Percentiles rank a stretch among this genome's conserved stretches.
Conservation (phyloP, 2,113 vertebrate genomes). For the Hippocampus comes region DNA sequence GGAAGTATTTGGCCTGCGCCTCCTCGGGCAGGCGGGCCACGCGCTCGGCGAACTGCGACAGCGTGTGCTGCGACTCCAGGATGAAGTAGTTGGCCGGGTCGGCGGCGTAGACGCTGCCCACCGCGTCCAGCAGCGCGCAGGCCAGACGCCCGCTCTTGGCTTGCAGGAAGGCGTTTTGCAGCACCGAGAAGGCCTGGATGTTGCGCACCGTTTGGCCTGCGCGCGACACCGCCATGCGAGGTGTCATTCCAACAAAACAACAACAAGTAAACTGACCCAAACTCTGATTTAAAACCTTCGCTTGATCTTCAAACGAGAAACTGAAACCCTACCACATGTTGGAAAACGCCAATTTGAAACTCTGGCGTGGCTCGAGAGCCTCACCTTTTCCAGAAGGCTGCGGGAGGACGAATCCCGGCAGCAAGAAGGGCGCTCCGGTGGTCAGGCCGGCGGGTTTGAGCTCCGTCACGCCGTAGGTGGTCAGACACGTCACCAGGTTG, state of each 20-base stretch:
- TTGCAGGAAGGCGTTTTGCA: constrained; percentile 94
- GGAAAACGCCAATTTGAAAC: no score
- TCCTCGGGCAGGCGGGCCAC: constrained; percentile 89
- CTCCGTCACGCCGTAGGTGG: constrained; percentile 89
- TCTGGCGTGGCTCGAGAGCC: no score
- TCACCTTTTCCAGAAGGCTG: constrained; percentile 92
- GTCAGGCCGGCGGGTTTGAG: constrained; percentile 91
- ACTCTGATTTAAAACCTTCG: no score
- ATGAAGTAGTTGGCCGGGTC: constrained; percentile 98
- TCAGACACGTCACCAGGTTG: constrained; percentile 92
- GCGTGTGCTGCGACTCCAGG: constrained; percentile 91
- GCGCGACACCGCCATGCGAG: constrained; percentile 17
- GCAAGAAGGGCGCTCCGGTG: constrained; percentile 90
- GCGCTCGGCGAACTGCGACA: constrained; percentile 93
- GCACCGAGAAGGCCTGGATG: constrained; percentile 92
- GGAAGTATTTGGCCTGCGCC: constrained; percentile 93
- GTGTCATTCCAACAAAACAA: no score
- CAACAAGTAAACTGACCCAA: no score
- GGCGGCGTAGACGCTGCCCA: constrained; percentile 89
- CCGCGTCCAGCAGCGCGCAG: constrained; percentile 89
- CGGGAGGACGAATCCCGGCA: constrained; percentile 93
- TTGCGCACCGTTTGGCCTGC: constrained; percentile 92
- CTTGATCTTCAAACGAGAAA: no score
- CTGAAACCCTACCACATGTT: no score
- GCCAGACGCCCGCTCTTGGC: constrained; percentile 89